These are phyloP conservation scores for Chelidonichthys spinosus DNA, from an alignment of 2,797 vertebrate genomes.

Conservation along the genomic window DNA sequence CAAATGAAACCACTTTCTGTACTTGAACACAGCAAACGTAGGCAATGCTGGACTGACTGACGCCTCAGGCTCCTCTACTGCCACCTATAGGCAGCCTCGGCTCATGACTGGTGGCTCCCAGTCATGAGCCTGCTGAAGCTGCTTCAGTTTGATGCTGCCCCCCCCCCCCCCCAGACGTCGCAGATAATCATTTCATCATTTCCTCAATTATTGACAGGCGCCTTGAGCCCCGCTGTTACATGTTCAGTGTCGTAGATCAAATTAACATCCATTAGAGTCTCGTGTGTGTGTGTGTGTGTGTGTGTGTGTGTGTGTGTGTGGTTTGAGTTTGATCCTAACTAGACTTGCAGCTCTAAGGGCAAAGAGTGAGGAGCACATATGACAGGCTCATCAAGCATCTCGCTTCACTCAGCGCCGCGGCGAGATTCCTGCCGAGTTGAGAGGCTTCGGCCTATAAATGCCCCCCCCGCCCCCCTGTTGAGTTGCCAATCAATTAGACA, in stretches of 20 bases:
- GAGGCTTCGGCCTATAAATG: conserved; percentile 52
- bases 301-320: conserved; percentile 21
- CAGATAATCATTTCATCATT: conserved; percentile 72
- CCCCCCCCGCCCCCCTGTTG: conserved; percentile 41
- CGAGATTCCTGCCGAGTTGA: conserved; percentile 29
- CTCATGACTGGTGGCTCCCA: conserved; percentile 26
- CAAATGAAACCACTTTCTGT: no score
- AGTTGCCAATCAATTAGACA: conserved; percentile 55
- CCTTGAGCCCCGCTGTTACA: conserved; percentile 50
- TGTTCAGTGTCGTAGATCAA: conserved; percentile 49
- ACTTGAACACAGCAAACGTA: no score
- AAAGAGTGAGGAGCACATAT: conserved; percentile 26
- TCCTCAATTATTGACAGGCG: conserved; percentile 63
- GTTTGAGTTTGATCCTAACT: conserved; percentile 45
- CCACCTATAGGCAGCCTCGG: conserved; percentile 65
- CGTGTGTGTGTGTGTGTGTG: conserved; percentile 27
- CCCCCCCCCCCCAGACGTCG: conserved; percentile 31
- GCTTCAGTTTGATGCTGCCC: conserved; percentile 7
- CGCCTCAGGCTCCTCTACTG: conserved; percentile 63
- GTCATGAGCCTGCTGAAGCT: conserved; percentile 33
- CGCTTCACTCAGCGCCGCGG: conserved; percentile 2
- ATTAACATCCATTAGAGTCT: conserved; percentile 63
- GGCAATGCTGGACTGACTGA: no score
- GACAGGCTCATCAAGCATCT: conserved; percentile 59
- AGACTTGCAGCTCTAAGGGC: conserved; percentile 30